Base-by-base conservation (phyloP, 2,113 vertebrate species). In the Notiomystis cincta region DNA sequence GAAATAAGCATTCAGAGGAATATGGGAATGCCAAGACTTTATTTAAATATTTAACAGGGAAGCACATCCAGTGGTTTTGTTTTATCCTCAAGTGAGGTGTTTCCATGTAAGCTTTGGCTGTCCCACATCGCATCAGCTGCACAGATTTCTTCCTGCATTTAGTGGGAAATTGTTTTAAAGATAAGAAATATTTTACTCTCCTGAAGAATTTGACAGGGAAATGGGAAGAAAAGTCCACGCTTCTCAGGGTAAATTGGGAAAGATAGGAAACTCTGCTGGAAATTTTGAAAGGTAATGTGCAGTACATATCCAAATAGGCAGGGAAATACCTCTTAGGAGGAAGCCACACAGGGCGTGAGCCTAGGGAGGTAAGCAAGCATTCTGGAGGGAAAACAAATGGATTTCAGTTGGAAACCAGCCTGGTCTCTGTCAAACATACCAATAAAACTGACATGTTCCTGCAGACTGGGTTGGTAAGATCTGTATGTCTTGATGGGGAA, bases 371-470 rank as follows among this genome's bases (percentile, higher is more conserved):
- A 65, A 87, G 58, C 14, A 42, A 70, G 67, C 35, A 25, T 1
- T 6, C 47, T 88, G 85, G 58, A 90, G 64, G 47, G 60, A 92
- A 90, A 95, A 92, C 21, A 95, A 96, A 96, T 22, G 64, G 56
- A 89, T 95, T 96, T 58, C 35, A 51, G 45, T 13, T 96, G 92
- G 95, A 95, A 96, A 96, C 21, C 66, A 94, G 95, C 90, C 95
- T 96, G 92, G 78, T 69, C 58, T 96, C 78, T 88, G 90, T 96
- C 87, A 96, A 94, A 72, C 24, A 30, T 90, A 70, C 88, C 80
- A 95, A 82, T 96, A 95, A 94, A 97, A 92, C 79, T 95, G 95
- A 95, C 94, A 92, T 83, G 51, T 88, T 96, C 79, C 83, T 92
- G 86, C 82, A 95, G 47, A 81, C 58, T 44, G 67, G 47, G 30